Base-by-base conservation (phyloP, 1,140 invertebrate species). In the Eufriesea mexicana region DNA sequence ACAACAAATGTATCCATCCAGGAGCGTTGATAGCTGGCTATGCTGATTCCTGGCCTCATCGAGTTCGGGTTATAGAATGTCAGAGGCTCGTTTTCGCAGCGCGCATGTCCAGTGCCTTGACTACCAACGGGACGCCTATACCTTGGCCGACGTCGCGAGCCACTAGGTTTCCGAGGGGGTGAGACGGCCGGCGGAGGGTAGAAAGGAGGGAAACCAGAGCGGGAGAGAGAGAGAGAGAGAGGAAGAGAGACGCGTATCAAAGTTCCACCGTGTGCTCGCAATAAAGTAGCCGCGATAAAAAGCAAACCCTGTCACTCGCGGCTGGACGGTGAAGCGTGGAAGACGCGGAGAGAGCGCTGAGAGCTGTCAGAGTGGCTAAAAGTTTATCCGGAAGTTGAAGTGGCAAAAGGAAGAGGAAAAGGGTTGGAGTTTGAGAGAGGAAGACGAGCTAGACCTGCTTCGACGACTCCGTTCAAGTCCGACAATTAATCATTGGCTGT, bases 101-200 rank as follows among this genome's bases (percentile, higher is more conserved):
- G 90, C 93, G 93, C 93, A 93, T 91, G 91, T 91, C 83, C 91
- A 91, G 91, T 93, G 90, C 93, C 92, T 93, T 93, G 93, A 87
- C 91, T 89, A 93, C 91, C 88, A 55, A 28, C 35, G 87, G 88
- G 90, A 93, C 92, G 89, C 86, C 84, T 84, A 83, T 84, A 84
- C 71, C 82, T 84, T 80, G 67, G 76, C 84, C 86, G 84, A 78
- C 82, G 66, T 73, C 81, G 87, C 91, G 86, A 78, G 74, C 81
- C 84, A 76, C 79, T 49, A 49, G 75, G 78, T 20, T 23, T 74
- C 42, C 16, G 8, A n/a, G 42, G 47, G 54, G 35, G 76, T 28
- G 76, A 18, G 61, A 25, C 12, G 49, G 68, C 1, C 35, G 14
- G 70, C 28, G n/a, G 73, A 62, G 72, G 79, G 86, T 12, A 10